Evolutionary conservation across 2,797 vertebrate genomes (phyloP).

Genomic region (Smutsia gigantea): DNA sequence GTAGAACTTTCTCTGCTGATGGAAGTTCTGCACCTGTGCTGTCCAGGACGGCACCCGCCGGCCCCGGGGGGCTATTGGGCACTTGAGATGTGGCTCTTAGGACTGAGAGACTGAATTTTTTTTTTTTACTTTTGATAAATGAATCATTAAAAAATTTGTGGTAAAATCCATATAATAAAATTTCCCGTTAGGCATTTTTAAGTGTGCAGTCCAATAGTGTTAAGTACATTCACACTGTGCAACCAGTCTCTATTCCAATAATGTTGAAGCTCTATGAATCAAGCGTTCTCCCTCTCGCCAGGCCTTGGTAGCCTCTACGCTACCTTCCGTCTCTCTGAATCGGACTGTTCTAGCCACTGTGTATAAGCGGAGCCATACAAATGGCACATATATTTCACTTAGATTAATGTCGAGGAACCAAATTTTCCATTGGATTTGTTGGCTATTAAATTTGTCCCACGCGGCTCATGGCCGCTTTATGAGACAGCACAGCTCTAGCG

Average conservation of each 20-base stretch:
- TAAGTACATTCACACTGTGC: neutral
- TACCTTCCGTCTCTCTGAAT: neutral
- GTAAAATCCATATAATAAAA: neutral
- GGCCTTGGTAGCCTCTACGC: neutral
- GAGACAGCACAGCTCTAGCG: neutral
- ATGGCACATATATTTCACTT: neutral
- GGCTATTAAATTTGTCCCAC: rapidly evolving
- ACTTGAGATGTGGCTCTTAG: neutral
- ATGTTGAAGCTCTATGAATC: no score
- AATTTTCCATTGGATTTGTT: neutral
- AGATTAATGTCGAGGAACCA: neutral
- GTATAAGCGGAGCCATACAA: neutral
- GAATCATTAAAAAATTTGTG: neutral
- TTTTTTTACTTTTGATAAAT: neutral
- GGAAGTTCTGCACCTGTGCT: neutral
- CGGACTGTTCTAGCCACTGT: neutral
- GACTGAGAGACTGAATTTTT: neutral
- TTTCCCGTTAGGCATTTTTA: neutral
- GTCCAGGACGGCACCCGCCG: neutral
- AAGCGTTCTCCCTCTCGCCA: no score
- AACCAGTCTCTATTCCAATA: neutral
- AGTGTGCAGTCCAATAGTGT: neutral
- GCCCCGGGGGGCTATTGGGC: neutral
- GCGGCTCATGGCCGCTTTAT: neutral
- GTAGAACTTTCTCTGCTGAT: neutral